Base-by-base conservation (phyloP, 2,113 vertebrate species). In the Corythoichthys haematopterus region DNA sequence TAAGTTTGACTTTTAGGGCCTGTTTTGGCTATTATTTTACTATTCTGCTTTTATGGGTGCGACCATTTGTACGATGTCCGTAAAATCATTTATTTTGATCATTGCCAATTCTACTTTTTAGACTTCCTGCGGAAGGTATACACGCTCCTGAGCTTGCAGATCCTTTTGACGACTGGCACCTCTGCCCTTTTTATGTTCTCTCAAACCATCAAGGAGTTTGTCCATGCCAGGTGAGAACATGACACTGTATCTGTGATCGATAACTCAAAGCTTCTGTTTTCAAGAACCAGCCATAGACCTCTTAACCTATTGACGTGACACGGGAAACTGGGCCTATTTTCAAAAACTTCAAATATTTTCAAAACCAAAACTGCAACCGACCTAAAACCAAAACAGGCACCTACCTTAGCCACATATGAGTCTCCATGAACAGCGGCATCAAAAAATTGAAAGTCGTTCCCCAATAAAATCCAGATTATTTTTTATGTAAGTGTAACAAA, bases 71-170 rank as follows among this genome's bases (percentile, higher is more conserved):
- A 11, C 10, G 4, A 55, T 33, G 10, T 2, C 52, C 3, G 2
- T 20, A 52, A 52, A 20, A 20, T n/a, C 8, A 28, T 4, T 8
- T 7, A 13, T 1, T 61, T 3, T 62, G 15, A 61, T 33, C 35
- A 43, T 43, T 43, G 40, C 38, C 43, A 60, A 60, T 46, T 3
- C 20, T 46, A 47, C 5, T 13, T 61, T 45, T 40, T 28, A 98
- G 97, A 90, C 48, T 98, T 98, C 85, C 91, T 98, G 2, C 92
- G 94, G 52, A 98, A 98, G 88, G 96, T 98, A 37, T 98, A 98
- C 86, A 93, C 86, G 70, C 94, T 98, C 75, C 89, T 98, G 73
- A 95, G 92, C 47, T 1, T 95, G 55, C 97, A 98, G 90, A 91
- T 98, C 75, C 79, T 98, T 0, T 52, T 98, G 75, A 97, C 96